Evolutionary conservation across 2,797 vertebrate genomes (phyloP), one percentile per base, ranked within the genome.

Genomic region (Pseudochirops corinnae): DNA sequence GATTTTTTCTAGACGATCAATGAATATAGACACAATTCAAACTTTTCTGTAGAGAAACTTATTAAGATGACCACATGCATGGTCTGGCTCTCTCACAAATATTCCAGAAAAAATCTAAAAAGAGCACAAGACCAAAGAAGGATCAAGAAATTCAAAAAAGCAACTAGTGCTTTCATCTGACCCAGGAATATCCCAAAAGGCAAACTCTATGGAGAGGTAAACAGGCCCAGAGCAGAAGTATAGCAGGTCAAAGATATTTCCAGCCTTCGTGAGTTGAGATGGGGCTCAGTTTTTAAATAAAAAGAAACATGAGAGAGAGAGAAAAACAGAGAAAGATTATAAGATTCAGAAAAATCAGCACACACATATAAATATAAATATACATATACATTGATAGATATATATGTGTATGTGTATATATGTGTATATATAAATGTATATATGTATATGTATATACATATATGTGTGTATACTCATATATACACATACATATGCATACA

Each of bases 1-100:
- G 92, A 97, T 93, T 91, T 98, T 98, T 97, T 94, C 95, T 58
- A 96, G 93, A 96, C 46, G 46, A 82, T 26, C 62, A 93, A 74
- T 60, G 94, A 58, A 96, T 87, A 93, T 58, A 95, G 94, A 95
- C 96, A 93, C 0, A 93, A 93, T 57, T 96, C 94, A 53, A 92
- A 55, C 94, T 33, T 91, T 94, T 92, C 93, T 93, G 82, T 93
- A 0, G 95, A 98, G 94, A 94, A 87, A 46, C 21, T 46, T 50
- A 21, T 26, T 26, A 87, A 46, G 67, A 74, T 74, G 67, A 39
- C 6, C 2, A 67, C 14, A n/a, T 67, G 33, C 24, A 39, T 39
- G n/a, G 67, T 24, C 74, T 50, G 9, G 9, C 74, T 46, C 39
- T 46, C 21, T 82, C 7, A 87, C 7, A 87, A n/a, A 26, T 87